Base-by-base conservation (phyloP, 2,113 vertebrate species). In the Talpa occidentalis region DNA sequence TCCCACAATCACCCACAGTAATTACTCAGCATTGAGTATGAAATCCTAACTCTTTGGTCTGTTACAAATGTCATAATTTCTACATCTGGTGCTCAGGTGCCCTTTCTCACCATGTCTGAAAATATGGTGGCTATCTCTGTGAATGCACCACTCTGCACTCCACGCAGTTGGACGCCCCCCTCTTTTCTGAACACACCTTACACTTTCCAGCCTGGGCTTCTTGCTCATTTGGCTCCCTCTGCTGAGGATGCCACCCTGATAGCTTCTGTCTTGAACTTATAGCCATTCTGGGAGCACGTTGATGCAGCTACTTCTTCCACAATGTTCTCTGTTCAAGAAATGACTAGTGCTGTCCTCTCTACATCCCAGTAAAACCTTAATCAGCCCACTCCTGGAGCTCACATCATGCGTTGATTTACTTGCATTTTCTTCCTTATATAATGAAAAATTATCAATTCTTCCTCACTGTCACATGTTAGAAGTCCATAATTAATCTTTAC, bases 51-150 rank as follows among this genome's bases (percentile, higher is more conserved):
- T 56, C 42, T 54, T 73, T 14, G 72, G 19, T 64, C 44, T 78
- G 32, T 30, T 5, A 1, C 19, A 72, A 91, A 69, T 37, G 35
- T 11, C 22, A 49, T 28, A 16, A 14, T 44, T 19, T 74, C 73
- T 78, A 40, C 35, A 40, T 10, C 5, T 17, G 19, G 14, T 64
- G 15, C 47, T n/a, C 26, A 60, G n/a, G 49, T n/a, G 84, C 5
- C 80, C 84, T 87, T 81, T 96, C 78, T 85, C 72, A 30, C 12
- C 62, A 28, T 76, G 22, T 79, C 24, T 77, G 59, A 35, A 54
- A 8, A 28, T 82, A 62, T 56, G n/a, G n/a, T n/a, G n/a, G n/a
- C n/a, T 21, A 60, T 49, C 35, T 66, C 37, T 66, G 49, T 66
- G 49, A 60, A 30, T 10, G 40, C 4, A 26, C 44, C 6, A 4